Evolutionary conservation across 2,113 vertebrate species (phyloP).

Genomic region (Nicator chloris): DNA sequence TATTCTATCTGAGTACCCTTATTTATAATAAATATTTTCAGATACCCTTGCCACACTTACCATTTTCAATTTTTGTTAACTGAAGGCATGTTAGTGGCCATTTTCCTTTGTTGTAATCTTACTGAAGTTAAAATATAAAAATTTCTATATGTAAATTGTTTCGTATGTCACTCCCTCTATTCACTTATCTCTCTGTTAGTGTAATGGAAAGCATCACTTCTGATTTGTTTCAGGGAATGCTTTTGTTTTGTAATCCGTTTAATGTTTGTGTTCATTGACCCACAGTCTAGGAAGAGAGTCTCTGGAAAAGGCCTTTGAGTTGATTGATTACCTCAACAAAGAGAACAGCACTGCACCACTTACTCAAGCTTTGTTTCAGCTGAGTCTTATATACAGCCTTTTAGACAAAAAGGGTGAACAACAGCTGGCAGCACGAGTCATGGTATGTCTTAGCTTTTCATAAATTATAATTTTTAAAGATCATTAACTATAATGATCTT

Average conservation of each 20-base stretch:
- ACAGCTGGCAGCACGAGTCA: slow-evolving; percentile 69
- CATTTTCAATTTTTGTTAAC: not conserved
- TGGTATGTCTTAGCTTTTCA: slow-evolving; percentile 71
- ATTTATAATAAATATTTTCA: not conserved
- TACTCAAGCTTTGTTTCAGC: slow-evolving; percentile 82
- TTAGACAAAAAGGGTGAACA: slow-evolving; percentile 82
- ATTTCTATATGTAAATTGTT: not conserved
- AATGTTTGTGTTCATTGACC: slow-evolving; percentile 18
- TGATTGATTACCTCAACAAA: slow-evolving; percentile 78
- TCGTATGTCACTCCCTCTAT: not conserved
- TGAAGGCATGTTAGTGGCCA: not conserved
- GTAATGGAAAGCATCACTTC: not conserved
- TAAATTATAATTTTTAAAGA: not conserved
- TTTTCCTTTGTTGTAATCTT: not conserved
- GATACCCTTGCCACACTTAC: not conserved
- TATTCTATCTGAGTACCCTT: not conserved
- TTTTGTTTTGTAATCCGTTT: not conserved
- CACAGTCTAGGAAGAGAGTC: slow-evolving; percentile 79
- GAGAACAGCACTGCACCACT: slow-evolving; percentile 83
- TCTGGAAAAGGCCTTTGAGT: slow-evolving; percentile 76
- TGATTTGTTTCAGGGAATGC: not conserved
- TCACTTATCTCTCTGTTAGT: not conserved
- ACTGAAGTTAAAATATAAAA: not conserved
- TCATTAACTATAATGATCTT: not conserved
- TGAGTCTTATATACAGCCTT: slow-evolving; percentile 77